Evolutionary conservation across 1,140 invertebrate genomes (phyloP).

Genomic region (Apocrypta bakeri): DNA sequence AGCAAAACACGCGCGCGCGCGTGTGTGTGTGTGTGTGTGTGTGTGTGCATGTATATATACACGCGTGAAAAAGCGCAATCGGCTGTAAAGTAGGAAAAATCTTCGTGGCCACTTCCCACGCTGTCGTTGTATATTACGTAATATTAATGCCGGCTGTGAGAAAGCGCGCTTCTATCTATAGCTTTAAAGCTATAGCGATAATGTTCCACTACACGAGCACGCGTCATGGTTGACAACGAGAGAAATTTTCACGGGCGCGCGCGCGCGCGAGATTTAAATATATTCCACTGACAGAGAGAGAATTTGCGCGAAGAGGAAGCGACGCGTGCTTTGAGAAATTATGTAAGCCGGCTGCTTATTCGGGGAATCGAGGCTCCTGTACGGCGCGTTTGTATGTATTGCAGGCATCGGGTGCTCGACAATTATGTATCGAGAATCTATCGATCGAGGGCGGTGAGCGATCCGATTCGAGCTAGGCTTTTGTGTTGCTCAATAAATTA

Average conservation of each 20-base stretch:
- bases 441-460: conserved; percentile 3
- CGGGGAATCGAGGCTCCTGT: not conserved
- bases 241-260: conserved; percentile 28
- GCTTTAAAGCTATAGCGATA: not conserved
- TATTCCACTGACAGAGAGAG: not conserved
- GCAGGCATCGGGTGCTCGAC: not conserved
- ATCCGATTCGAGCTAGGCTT: not conserved
- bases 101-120: not conserved
- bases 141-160: not conserved
- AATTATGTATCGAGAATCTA: not conserved
- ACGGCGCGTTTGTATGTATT: no score
- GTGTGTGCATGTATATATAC: no score
- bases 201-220: not conserved
- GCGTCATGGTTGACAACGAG: not conserved
- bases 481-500: no score
- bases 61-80: conserved; percentile 15
- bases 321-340: not conserved
- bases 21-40: not conserved
- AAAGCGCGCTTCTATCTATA: not conserved
- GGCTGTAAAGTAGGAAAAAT: not conserved
- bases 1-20: not conserved
- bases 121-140: conserved; percentile 2
- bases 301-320: not conserved
- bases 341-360: conserved; percentile 12
- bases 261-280: conserved; percentile 22